Percentiles rank a stretch among this genome's conserved stretches.
Conservation (phyloP, 2,888 invertebrate genomes). For the Octonoba sinensis region DNA sequence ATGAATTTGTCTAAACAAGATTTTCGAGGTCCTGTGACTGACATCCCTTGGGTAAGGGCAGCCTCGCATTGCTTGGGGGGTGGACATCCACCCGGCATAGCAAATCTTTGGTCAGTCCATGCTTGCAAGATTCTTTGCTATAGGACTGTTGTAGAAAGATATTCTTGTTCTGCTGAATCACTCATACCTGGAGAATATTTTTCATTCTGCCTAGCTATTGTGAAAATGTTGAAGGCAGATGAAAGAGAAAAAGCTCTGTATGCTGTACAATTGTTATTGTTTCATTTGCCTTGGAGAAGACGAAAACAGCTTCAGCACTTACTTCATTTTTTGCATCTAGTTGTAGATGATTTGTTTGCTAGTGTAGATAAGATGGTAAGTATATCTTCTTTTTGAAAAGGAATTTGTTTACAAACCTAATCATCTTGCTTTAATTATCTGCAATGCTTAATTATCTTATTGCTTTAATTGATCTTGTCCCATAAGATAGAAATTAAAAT, state of each 20-base stretch:
- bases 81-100: slow-evolving; percentile 45
- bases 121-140: slow-evolving; percentile 62
- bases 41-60: slow-evolving; percentile 53
- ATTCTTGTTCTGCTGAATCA: slow-evolving; percentile 38
- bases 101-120: slow-evolving; percentile 58
- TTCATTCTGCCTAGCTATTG: slow-evolving; percentile 46
- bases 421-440: too few species aligned
- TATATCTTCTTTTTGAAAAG: neutral
- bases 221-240: slow-evolving; percentile 38
- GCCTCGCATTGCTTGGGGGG: slow-evolving; percentile 45
- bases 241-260: slow-evolving; percentile 30
- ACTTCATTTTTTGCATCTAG: slow-evolving; percentile 54
- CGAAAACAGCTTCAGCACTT: slow-evolving; percentile 49
- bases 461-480: too few species aligned
- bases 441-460: too few species aligned
- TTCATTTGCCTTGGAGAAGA: slow-evolving; percentile 50
- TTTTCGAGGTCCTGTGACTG: slow-evolving; percentile 40
- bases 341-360: slow-evolving; percentile 57
- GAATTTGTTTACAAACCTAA: too few species aligned
- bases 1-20: slow-evolving; percentile 22
- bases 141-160: slow-evolving; percentile 47
- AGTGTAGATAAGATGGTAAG: slow-evolving; percentile 61
- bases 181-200: slow-evolving; percentile 58
- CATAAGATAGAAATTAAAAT: neutral
- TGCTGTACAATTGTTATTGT: slow-evolving; percentile 48